Conservation (phyloP, 2,797 vertebrate species). For the Tenualosa ilisha region DNA sequence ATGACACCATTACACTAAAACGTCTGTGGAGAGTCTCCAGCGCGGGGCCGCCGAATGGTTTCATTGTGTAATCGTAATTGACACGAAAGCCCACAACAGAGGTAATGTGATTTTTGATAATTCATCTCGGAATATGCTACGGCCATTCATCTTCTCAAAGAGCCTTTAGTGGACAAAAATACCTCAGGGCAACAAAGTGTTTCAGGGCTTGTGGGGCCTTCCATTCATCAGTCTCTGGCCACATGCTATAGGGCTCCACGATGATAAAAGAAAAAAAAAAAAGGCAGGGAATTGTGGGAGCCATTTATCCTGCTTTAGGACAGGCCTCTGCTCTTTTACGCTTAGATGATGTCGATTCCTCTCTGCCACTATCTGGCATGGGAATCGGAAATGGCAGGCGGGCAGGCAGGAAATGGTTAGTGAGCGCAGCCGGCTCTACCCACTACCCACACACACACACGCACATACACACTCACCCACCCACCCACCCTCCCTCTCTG, state of each 20-base stretch:
- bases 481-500: neutral
- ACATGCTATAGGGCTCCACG: conserved; percentile 21
- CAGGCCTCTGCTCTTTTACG: conserved; percentile 32
- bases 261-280: conserved; percentile 14
- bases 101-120: neutral
- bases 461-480: neutral
- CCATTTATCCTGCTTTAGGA: conserved; percentile 51
- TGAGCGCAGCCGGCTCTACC: neutral
- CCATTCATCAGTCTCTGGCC: conserved; percentile 37
- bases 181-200: conserved; percentile 43
- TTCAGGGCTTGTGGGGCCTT: conserved; percentile 35
- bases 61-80: neutral
- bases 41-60: neutral
- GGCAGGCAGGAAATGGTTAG: neutral
- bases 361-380: conserved; percentile 33
- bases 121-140: conserved; percentile 8
- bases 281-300: conserved; percentile 34
- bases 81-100: neutral
- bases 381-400: conserved; percentile 14
- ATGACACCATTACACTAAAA: conserved; percentile 17
- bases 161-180: conserved; percentile 47
- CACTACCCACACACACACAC: neutral
- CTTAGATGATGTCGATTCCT: conserved; percentile 40
- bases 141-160: conserved; percentile 51
- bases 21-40: neutral